Conservation (phyloP, 2,113 vertebrate genomes). For the Lichenostomus cassidix region DNA sequence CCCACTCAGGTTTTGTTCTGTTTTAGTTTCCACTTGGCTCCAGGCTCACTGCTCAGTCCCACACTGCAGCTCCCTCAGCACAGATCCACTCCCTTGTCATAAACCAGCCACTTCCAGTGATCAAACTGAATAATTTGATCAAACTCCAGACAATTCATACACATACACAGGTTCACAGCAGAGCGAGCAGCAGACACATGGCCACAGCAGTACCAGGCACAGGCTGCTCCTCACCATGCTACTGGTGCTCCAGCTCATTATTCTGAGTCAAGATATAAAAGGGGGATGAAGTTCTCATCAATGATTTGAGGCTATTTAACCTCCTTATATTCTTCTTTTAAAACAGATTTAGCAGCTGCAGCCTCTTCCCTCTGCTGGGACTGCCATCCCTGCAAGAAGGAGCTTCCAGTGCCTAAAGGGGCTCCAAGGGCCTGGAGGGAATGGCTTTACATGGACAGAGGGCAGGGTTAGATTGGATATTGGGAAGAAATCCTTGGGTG, state of each 20-base stretch:
- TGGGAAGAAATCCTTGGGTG: neutral
- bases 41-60: neutral
- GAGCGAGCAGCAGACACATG: neutral
- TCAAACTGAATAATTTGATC: neutral
- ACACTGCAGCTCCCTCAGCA: neutral
- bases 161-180: neutral
- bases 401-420: neutral
- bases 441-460: neutral
- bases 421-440: neutral
- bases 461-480: neutral
- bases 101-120: neutral
- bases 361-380: neutral
- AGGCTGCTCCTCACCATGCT: neutral
- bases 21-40: neutral
- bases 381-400: neutral
- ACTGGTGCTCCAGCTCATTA: neutral
- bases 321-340: neutral
- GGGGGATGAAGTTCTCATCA: neutral
- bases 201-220: neutral
- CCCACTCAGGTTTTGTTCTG: neutral
- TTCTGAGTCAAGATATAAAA: slow-evolving; percentile 16
- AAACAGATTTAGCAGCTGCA: neutral
- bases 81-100: neutral
- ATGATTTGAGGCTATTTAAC: neutral
- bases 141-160: neutral